Base-by-base conservation (phyloP, 2,888 invertebrate genomes). In the Pedicia rivosa region DNA sequence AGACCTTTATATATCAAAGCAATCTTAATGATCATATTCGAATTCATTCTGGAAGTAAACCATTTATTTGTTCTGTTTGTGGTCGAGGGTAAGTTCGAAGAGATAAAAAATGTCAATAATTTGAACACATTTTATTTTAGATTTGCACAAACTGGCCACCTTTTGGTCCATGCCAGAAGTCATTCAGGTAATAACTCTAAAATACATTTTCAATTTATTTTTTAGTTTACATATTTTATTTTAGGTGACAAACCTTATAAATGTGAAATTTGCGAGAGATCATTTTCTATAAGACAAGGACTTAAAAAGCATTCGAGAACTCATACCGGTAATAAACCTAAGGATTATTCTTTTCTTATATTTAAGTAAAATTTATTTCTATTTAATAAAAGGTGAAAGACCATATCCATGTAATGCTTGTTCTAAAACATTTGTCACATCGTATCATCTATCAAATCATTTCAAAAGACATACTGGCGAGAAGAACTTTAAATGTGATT, bases 181-280 rank as follows among this genome's bases (percentile, higher is more conserved):
- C 43, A 43, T 25, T 35, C 42, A n/a, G 43, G 43, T 29, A 19
- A n/a, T n/a, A n/a, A n/a, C n/a, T n/a, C n/a, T n/a, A n/a, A n/a
- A n/a, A n/a, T n/a, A n/a, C n/a, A n/a, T n/a, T n/a, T n/a, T n/a
- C n/a, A n/a, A n/a, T n/a, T n/a, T n/a, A n/a, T n/a, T n/a, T n/a
- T n/a, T n/a, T n/a, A n/a, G n/a, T n/a, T n/a, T n/a, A n/a, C n/a
- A n/a, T n/a, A n/a, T n/a, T n/a, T n/a, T n/a, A n/a, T n/a, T n/a
- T n/a, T n/a, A n/a, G n/a, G n/a, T n/a, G n/a, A 39, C n/a, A 43
- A 43, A 40, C 43, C 43, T 4, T 43, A 42, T 31, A 35, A 26
- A n/a, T 27, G 27, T 27, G 12, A 27, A 12, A 13, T 27, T 27
- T 27, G 27, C 7, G 6, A 12, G 6, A 40, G 42, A 20, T 27